Base-by-base conservation (phyloP, 2,888 invertebrate species). In the Tortricodes alternella region DNA sequence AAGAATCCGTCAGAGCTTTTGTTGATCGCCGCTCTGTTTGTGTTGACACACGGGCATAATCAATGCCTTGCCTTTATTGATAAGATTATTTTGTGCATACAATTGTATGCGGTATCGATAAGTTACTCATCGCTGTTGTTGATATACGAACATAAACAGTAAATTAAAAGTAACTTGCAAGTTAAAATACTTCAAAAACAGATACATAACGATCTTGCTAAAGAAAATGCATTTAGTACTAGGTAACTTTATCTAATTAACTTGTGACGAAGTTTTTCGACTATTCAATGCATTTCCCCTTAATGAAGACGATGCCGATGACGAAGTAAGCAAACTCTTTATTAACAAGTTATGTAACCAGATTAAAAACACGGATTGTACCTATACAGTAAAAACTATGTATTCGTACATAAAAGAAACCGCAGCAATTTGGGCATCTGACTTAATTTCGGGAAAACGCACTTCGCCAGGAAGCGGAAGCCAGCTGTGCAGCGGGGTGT, bases 391-490 rank as follows among this genome's bases (percentile, higher is more conserved):
- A 8, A 9, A 11, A n/a, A 4, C 5, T 24, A 41, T 41, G 44
- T 44, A 29, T 29, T 16, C 15, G 2, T 15, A 29, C 44, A 44
- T 44, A 44, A 62, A 76, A 70, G 73, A 78, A 76, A 76, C 78
- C 76, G 65, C 76, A 76, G 57, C 69, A 76, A 73, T 73, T 73
- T 70, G 63, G 64, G 53, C 64, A 64, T 68, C 80, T 78, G 74
- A 71, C 78, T 73, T 71, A 83, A 84, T 84, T 89, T 88, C 70
- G 84, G 84, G 83, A 82, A 89, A 87, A 84, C 75, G 82, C 80
- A 83, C 74, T 83, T 81, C 78, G 63, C 62, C 73, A 86, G 78
- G 83, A 89, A 89, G 68, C 87, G 89, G 89, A 89, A 89, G 83
- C 89, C 88, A 86, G 83, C 74, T 88, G 89, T 74, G 84, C 85